phyloP scores from a whole-genome alignment of 2,113 vertebrate species.

The Typhlomys cinereus region DNA sequence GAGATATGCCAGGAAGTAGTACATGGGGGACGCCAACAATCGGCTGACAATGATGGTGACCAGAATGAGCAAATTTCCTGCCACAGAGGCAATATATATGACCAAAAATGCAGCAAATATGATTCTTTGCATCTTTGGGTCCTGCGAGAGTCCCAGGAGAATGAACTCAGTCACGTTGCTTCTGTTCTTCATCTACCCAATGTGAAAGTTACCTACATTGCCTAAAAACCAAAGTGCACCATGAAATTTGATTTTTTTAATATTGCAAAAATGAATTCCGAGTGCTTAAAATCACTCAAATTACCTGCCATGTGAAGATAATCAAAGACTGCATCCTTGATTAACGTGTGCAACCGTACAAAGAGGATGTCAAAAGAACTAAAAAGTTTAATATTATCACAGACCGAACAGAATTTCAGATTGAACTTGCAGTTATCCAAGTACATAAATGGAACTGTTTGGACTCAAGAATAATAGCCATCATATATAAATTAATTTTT shows the following conservation, averaged over 20 bases:
- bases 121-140: constrained; percentile 53
- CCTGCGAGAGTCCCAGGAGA: constrained; percentile 70
- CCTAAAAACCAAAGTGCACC: not conserved
- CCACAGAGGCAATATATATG: constrained; percentile 67
- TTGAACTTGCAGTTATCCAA: too few relatives aligned
- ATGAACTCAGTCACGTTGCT: constrained; percentile 77
- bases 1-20: constrained; percentile 74
- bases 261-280: not conserved
- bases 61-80: constrained; percentile 57
- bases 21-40: constrained; percentile 68
- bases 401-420: too few relatives aligned
- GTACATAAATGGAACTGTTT: too few relatives aligned
- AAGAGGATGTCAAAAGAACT: too few relatives aligned
- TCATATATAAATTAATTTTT: too few relatives aligned
- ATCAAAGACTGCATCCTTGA: too few relatives aligned
- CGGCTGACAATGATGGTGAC: constrained; percentile 53
- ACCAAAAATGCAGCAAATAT: constrained; percentile 69
- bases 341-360: too few relatives aligned
- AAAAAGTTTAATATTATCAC: too few relatives aligned
- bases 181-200: constrained; percentile 15
- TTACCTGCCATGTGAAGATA: too few relatives aligned
- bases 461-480: too few relatives aligned
- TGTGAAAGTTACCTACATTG: not conserved
- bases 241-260: not conserved
- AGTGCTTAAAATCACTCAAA: too few relatives aligned